Evolutionary conservation across 2,113 vertebrate genomes (phyloP), one percentile per base, ranked within the genome.

Genomic region (Ceyx margarethae): DNA sequence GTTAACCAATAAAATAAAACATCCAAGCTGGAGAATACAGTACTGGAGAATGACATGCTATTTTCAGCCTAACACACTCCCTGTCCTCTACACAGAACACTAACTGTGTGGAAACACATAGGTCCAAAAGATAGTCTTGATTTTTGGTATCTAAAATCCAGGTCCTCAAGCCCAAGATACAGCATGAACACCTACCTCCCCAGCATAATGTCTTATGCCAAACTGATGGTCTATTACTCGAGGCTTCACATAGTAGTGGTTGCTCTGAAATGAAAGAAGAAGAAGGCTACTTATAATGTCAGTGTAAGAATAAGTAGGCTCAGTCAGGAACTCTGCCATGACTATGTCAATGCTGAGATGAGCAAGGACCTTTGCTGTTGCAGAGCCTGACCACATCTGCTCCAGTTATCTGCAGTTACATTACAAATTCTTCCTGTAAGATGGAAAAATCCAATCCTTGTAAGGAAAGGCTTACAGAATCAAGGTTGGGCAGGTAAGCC

Each of bases 161-260:
- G 58, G n/a, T 61, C 25, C 62, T 45, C 51, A 76, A 66, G 42
- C 31, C 21, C 71, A 82, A 57, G 43, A 45, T 29, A 78, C 2
- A 65, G 21, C 37, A 53, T 3, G 10, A 71, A 94, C 64, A 95
- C 97, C 96, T 95, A 99, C 98, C 98, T 99, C 98, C 93, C 98
- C 98, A 23, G 98, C 98, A 35, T 99, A 99, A 95, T 99, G 98
- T 88, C 97, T 98, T 95, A 99, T 99, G 80, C 98, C 98, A 97
- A 99, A 99, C 91, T 99, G 98, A 96, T 98, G 97, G 94, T 99
- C 98, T 43, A 97, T 98, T 91, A 99, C 98, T 78, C 98, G 96
- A 71, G 98, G 98, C 90, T 99, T 99, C 95, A 99, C 96, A 25
- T 99, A 99, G 95, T 98, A 99, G 1, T 96, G 97, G 95, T 99